Evolutionary conservation across 2,113 vertebrate species (phyloP), one percentile per base, ranked within the genome.

Genomic region (Collichthys lucidus): DNA sequence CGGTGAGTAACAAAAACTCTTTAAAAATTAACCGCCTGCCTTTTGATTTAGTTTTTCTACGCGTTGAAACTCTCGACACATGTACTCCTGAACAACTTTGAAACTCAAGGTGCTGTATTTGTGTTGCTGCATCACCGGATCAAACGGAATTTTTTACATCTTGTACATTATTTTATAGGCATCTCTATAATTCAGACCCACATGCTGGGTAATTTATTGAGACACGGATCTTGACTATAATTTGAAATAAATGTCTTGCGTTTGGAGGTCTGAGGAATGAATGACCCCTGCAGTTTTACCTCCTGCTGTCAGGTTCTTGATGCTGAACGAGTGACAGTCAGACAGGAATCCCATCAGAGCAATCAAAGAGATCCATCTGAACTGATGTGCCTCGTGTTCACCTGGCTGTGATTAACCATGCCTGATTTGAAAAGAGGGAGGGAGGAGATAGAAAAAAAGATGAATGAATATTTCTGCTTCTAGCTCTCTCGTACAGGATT

Each of bases 391-490:
- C 74, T 61, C 29, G 1, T 46, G 56, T 53, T 66, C 78, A 82
- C 35, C 68, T 62, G 49, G 68, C 60, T 78, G 50, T 66, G 63
- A 86, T 88, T 74, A 87, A 76, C 64, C 19, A 19, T 14, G 72
- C 60, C 35, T 26, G 69, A 57, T 74, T 74, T 66, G 46, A 55
- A 57, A 42, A 29, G 53, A 17, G 24, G 20, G 24, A n/a, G 16
- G 19, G 35, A 31, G 4, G 20, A 2, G 31, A 19, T 55, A 35
- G 17, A 56, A 24, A n/a, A 56, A 24, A 3, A 15, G 15, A 26
- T 53, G 69, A 70, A 84, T 60, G 79, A 35, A 80, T 76, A 61
- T 82, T 76, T 74, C 86, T 68, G 53, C 74, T 63, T 57, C 56
- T 11, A 3, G 47, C 64, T 73, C 59, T 78, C 77, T 70, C 63